Conservation (phyloP, 1,140 invertebrate species). For the Brachionus paranguensis region DNA sequence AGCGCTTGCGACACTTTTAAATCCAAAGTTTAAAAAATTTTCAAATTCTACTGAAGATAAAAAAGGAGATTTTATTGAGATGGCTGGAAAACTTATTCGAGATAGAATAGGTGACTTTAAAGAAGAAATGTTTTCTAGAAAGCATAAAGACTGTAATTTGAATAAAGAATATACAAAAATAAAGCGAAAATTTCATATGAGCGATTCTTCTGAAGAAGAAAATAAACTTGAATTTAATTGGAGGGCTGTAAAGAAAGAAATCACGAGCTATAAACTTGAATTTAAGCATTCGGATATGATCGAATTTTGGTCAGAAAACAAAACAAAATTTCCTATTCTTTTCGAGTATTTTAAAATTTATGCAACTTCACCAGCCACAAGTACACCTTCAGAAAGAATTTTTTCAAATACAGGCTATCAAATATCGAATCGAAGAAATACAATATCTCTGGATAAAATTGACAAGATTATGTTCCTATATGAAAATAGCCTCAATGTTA, state of each 20-base stretch:
- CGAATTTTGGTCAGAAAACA: not conserved
- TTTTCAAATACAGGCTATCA: not conserved
- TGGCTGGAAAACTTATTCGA: not conserved
- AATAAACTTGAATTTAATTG: not conserved
- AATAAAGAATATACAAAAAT: not conserved
- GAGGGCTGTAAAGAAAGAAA: not conserved
- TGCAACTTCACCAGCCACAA: not conserved
- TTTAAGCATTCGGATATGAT: not conserved
- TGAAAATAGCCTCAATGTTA: not conserved
- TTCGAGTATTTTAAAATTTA: not conserved
- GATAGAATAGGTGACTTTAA: not conserved
- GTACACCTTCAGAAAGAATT: not conserved
- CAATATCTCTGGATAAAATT: not conserved
- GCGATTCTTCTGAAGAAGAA: not conserved
- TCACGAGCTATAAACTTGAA: not conserved
- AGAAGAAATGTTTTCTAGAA: not conserved
- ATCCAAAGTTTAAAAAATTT: slow-evolving; percentile 3
- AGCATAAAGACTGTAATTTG: not conserved
- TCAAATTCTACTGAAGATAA: not conserved
- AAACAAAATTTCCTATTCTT: not conserved
- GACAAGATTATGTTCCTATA: not conserved
- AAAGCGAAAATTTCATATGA: not conserved
- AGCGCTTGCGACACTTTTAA: not conserved
- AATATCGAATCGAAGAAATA: not conserved
- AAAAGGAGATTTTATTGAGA: not conserved